Evolutionary conservation across 35 echinoderm and acorn worm species (phyloP).

Genomic region (Stichopus chloronotus): DNA sequence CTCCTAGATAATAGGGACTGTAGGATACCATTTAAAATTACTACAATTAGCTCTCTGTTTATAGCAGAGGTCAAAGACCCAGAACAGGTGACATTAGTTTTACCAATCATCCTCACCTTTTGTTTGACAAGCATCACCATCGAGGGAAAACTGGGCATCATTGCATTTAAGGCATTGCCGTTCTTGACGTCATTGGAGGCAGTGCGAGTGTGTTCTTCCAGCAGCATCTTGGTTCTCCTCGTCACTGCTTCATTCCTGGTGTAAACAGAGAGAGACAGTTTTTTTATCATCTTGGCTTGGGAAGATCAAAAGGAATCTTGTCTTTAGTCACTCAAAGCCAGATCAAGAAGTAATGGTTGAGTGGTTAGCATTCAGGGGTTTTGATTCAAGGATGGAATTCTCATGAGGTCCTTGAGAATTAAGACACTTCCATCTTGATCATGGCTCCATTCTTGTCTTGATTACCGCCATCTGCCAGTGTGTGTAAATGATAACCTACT

Average conservation of each 20-base stretch:
- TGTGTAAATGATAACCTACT: too few relatives aligned
- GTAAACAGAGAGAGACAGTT: background rate
- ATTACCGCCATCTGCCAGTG: too few relatives aligned
- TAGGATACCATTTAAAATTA: background rate
- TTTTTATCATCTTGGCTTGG: background rate
- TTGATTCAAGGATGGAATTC: too few relatives aligned
- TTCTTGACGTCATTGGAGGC: background rate
- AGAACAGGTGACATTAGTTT: too few relatives aligned
- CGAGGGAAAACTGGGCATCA: conserved; percentile 56
- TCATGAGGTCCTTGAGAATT: too few relatives aligned
- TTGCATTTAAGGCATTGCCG: background rate
- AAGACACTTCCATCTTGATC: too few relatives aligned
- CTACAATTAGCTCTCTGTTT: background rate
- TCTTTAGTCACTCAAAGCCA: too few relatives aligned
- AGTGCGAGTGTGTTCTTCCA: background rate
- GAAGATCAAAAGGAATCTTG: background rate
- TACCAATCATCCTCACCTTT: conserved; percentile 26
- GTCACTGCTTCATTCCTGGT: conserved; percentile 38
- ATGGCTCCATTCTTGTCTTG: too few relatives aligned
- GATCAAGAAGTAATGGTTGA: too few relatives aligned
- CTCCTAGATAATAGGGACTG: too few relatives aligned
- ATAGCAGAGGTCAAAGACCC: too few relatives aligned
- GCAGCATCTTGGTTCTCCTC: background rate
- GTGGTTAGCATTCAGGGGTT: too few relatives aligned
- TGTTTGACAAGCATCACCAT: conserved; percentile 68